Conservation (phyloP, 2,113 vertebrate genomes). For the Machaerirhynchus nigripectus region DNA sequence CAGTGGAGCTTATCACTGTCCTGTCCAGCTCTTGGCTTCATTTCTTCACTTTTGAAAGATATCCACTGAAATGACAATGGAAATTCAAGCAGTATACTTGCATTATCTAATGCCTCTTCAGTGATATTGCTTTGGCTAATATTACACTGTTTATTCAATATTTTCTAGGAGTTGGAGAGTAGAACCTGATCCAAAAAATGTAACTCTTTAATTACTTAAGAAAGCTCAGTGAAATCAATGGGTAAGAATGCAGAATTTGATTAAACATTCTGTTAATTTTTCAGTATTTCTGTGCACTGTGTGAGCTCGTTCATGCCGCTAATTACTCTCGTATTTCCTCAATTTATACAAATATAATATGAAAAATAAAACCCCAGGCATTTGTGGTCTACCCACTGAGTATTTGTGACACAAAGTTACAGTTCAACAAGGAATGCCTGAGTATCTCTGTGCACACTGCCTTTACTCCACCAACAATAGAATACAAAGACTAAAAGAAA, state of each 20-base stretch:
- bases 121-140: not conserved
- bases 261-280: not conserved
- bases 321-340: not conserved
- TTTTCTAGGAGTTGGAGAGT: not conserved
- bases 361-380: not conserved
- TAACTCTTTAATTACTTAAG: not conserved
- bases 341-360: not conserved
- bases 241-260: not conserved
- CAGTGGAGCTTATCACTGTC: not conserved
- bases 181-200: not conserved
- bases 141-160: not conserved
- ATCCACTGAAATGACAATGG: not conserved
- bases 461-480: not conserved
- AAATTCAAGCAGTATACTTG: not conserved
- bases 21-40: not conserved
- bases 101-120: not conserved
- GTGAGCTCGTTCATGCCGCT: not conserved
- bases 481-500: not conserved
- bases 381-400: not conserved
- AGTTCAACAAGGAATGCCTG: not conserved
- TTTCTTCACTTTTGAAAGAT: not conserved
- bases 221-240: not conserved
- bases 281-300: not conserved
- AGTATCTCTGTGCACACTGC: not conserved
- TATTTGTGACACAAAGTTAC: not conserved